These are phyloP conservation scores for Urocyon cinereoargenteus DNA, from an alignment of 2,797 vertebrate species.

Conservation along the genomic window DNA sequence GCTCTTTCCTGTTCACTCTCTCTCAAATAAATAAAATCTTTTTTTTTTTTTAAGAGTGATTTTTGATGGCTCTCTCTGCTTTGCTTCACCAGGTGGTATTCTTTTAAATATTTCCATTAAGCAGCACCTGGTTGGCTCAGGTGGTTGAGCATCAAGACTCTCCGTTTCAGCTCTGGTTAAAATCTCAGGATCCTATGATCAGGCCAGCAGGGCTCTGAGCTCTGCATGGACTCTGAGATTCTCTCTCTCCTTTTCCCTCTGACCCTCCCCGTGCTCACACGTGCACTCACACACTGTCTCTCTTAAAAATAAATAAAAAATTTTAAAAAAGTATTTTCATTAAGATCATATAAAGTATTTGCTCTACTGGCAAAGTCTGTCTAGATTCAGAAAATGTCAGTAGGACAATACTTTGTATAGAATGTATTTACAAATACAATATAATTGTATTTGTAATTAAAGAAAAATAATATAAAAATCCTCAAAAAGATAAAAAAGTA, in stretches of 20 bases:
- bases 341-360: not conserved
- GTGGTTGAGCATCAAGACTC: not conserved
- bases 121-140: not conserved
- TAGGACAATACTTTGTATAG: not conserved
- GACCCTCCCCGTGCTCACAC: not conserved
- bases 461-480: not conserved
- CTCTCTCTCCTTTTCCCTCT: not conserved
- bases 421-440: too few species aligned
- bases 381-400: not conserved
- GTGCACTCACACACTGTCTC: not conserved
- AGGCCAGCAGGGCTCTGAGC: not conserved
- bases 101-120: not conserved
- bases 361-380: not conserved
- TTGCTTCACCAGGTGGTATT: not conserved
- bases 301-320: not conserved
- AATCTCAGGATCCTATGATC: not conserved
- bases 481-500: not conserved
- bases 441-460: not conserved
- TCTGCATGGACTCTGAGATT: not conserved
- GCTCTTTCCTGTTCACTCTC: not conserved
- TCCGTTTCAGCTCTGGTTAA: not conserved
- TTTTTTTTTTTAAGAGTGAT: too few species aligned
- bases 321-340: not conserved
- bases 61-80: not conserved
- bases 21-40: not conserved